Evolutionary conservation across 30 jellyfish, hydroid and myxozoan species (phyloP).

Genomic region (Aurelia aurita): DNA sequence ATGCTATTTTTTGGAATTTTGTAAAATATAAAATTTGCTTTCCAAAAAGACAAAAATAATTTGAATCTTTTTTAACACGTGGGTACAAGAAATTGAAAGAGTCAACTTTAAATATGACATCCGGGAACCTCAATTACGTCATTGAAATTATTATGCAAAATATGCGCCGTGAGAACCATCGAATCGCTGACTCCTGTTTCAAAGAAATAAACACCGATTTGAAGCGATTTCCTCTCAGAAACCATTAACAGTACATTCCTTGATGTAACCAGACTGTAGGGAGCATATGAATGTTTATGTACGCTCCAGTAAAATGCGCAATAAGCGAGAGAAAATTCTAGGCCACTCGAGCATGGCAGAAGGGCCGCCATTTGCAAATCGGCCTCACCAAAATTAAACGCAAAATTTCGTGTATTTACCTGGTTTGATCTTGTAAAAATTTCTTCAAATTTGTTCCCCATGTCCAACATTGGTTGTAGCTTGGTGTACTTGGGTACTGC

Average conservation of each 20-base stretch:
- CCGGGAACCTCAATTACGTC: conserved; percentile 63
- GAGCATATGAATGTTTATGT: too few species aligned
- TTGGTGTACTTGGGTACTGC: conserved; percentile 22
- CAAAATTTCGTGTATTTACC: conserved; percentile 7
- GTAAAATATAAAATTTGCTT: too few species aligned
- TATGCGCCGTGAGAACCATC: conserved; percentile 79
- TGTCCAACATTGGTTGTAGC: conserved; percentile 1
- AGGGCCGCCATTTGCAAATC: conserved; percentile 40
- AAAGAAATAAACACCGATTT: conserved; percentile 60
- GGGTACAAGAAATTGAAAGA: too few species aligned
- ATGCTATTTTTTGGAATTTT: too few species aligned
- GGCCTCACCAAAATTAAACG: conserved; percentile 1
- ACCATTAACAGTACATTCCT: neutral
- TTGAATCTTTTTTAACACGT: too few species aligned
- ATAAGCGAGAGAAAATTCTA: conserved; percentile 23
- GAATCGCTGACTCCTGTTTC: conserved; percentile 82
- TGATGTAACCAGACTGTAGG: neutral
- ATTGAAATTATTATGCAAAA: conserved; percentile 60
- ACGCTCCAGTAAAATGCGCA: neutral
- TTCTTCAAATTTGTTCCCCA: conserved; percentile 33
- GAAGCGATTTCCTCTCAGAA: conserved; percentile 62
- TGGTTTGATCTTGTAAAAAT: conserved; percentile 6
- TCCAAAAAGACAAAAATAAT: too few species aligned
- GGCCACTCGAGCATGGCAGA: conserved; percentile 28
- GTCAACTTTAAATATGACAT: neutral